These are phyloP conservation scores for Tethea ocularis DNA, from an alignment of 2,888 invertebrate genomes.

Conservation along the genomic window DNA sequence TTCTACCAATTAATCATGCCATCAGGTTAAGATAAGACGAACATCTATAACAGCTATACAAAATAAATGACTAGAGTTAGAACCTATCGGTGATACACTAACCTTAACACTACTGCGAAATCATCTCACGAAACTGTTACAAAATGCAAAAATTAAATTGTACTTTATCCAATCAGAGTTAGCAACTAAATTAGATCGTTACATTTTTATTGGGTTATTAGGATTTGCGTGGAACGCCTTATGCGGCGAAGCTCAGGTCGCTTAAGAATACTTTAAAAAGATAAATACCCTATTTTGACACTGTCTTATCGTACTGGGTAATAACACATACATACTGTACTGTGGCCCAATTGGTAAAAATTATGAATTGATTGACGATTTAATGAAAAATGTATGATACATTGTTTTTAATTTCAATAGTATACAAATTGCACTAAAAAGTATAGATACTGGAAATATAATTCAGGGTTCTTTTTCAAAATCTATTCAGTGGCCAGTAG, in stretches of 20 bases:
- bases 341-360: slow-evolving; percentile 17
- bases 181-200: slow-evolving; percentile 38
- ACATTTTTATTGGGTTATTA: slow-evolving; percentile 24
- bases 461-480: too few species aligned
- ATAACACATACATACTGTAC: too few species aligned
- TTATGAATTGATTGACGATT: background rate
- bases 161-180: slow-evolving; percentile 37
- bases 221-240: slow-evolving; percentile 44
- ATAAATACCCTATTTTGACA: slow-evolving; percentile 67
- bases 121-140: slow-evolving; percentile 7
- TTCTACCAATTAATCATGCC: slow-evolving; percentile 36
- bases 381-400: background rate
- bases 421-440: too few species aligned
- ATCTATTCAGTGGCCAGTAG: too few species aligned
- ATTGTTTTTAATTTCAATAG: too few species aligned
- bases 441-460: too few species aligned
- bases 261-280: slow-evolving; percentile 39
- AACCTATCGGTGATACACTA: slow-evolving; percentile 42
- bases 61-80: slow-evolving; percentile 71
- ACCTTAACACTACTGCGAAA: slow-evolving; percentile 25
- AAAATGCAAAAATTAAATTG: slow-evolving; percentile 36
- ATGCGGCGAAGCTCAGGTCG: slow-evolving; percentile 50
- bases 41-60: slow-evolving; percentile 58
- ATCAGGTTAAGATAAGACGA: slow-evolving; percentile 44
- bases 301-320: slow-evolving; percentile 46